Percentiles rank a stretch among this genome's conserved stretches.
These are phyloP conservation scores for Cinclus mexicanus DNA, from an alignment of 2,113 vertebrate genomes.

Conservation along the genomic window DNA sequence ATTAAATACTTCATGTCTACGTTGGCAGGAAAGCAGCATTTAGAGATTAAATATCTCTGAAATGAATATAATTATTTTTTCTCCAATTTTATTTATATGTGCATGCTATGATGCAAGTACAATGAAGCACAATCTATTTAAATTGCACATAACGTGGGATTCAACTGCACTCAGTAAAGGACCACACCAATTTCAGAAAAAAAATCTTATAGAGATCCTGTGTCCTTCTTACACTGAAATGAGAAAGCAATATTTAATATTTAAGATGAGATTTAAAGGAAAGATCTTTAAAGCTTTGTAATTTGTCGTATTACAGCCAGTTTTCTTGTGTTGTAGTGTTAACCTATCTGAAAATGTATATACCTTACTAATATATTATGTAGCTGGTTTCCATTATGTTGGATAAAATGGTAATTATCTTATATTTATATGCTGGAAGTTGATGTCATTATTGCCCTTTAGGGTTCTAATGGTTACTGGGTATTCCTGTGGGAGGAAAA, in stretches of 20 bases:
- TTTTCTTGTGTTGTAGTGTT: conserved; percentile 2
- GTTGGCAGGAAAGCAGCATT: conserved; percentile 66
- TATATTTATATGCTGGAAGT: not conserved
- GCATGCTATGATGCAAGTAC: conserved; percentile 9
- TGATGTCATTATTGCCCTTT: not conserved
- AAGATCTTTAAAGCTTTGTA: not conserved
- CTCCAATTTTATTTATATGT: conserved; percentile 65
- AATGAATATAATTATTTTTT: conserved; percentile 68
- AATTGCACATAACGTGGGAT: not conserved
- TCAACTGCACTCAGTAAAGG: not conserved
- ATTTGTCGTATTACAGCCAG: not conserved
- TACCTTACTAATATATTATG: not conserved
- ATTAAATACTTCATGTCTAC: conserved; percentile 68
- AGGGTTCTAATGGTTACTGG: not conserved
- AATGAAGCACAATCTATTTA: not conserved
- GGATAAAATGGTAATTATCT: not conserved
- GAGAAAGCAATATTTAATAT: not conserved
- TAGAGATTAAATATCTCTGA: conserved; percentile 53
- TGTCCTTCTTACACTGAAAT: not conserved
- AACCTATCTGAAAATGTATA: conserved; percentile 8
- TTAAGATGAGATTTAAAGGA: conserved; percentile 1
- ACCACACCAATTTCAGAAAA: not conserved
- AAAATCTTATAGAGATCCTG: not conserved
- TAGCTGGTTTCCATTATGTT: not conserved
- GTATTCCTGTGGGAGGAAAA: not conserved